phyloP scores from a whole-genome alignment of 2,888 invertebrate genomes.

The Oxytorus armatus region DNA sequence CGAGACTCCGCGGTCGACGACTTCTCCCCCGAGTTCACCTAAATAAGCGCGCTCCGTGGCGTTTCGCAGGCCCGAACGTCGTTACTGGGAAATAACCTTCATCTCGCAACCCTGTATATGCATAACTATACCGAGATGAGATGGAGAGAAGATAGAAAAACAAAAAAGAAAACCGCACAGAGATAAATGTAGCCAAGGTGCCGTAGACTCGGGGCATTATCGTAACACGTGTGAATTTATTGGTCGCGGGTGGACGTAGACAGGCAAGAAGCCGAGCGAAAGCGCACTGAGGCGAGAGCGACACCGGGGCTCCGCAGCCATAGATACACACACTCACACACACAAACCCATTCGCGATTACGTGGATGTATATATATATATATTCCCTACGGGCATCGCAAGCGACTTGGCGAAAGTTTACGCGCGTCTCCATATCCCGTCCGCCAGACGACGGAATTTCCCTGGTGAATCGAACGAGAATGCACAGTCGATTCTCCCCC shows the following conservation, averaged over 20 bases:
- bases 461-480: slow-evolving; percentile 74
- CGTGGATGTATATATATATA: slow-evolving; percentile 26
- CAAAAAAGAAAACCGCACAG: slow-evolving; percentile 19
- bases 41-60: slow-evolving; percentile 37
- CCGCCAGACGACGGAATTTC: slow-evolving; percentile 77
- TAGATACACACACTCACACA: not conserved
- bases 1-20: slow-evolving; percentile 40
- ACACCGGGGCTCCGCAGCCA: slow-evolving; percentile 9
- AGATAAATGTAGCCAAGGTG: slow-evolving; percentile 56
- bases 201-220: slow-evolving; percentile 62
- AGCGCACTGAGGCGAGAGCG: slow-evolving; percentile 42
- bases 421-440: slow-evolving; percentile 70
- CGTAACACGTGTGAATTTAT: slow-evolving; percentile 70
- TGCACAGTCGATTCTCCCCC: slow-evolving; percentile 61
- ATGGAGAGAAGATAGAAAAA: slow-evolving; percentile 36
- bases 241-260: slow-evolving; percentile 55
- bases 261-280: slow-evolving; percentile 49
- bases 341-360: slow-evolving; percentile 21
- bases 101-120: slow-evolving; percentile 37
- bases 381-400: slow-evolving; percentile 60
- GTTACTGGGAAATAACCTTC: slow-evolving; percentile 31
- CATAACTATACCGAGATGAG: slow-evolving; percentile 43
- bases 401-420: slow-evolving; percentile 75
- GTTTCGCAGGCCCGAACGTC: not conserved
- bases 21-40: slow-evolving; percentile 5